A percentile compares a stretch with the other conserved stretches of the same genome.
Evolutionary conservation across 1,140 invertebrate genomes (phyloP).

Genomic region (Calephelis virginiensis): DNA sequence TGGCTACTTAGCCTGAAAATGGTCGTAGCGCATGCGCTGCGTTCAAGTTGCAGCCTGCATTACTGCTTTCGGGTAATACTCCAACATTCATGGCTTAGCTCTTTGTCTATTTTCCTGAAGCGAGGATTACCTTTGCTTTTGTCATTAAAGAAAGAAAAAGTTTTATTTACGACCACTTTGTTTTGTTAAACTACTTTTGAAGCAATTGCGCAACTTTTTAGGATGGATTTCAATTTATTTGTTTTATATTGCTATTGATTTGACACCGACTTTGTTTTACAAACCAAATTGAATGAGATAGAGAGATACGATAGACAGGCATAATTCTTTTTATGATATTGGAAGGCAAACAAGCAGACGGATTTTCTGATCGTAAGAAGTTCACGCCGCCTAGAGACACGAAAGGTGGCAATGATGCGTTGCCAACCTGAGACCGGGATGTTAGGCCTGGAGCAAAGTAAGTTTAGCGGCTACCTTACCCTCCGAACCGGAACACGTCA

Average conservation of each 20-base stretch:
- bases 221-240: neutral
- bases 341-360: no score
- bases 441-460: no score
- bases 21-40: slow-evolving; percentile 56
- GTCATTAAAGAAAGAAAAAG: slow-evolving; percentile 6
- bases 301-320: no score
- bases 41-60: slow-evolving; percentile 65
- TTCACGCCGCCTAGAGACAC: no score
- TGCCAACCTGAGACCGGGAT: no score
- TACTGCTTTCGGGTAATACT: slow-evolving; percentile 36
- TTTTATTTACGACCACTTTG: slow-evolving; percentile 14
- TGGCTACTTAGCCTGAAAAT: slow-evolving; percentile 57
- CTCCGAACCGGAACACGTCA: no score
- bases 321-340: no score
- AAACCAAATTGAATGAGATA: no score
- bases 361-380: no score
- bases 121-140: slow-evolving; percentile 5
- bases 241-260: neutral
- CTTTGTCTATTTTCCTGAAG: slow-evolving; percentile 15
- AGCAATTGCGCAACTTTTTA: slow-evolving; percentile 1
- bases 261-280: neutral
- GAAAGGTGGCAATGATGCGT: no score
- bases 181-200: neutral
- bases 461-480: no score
- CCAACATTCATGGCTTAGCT: slow-evolving; percentile 17